A percentile compares a stretch with the other conserved stretches of the same genome.
These are phyloP conservation scores for Myiothlypis coronata DNA, from an alignment of 2,797 vertebrate genomes.

Conservation along the genomic window DNA sequence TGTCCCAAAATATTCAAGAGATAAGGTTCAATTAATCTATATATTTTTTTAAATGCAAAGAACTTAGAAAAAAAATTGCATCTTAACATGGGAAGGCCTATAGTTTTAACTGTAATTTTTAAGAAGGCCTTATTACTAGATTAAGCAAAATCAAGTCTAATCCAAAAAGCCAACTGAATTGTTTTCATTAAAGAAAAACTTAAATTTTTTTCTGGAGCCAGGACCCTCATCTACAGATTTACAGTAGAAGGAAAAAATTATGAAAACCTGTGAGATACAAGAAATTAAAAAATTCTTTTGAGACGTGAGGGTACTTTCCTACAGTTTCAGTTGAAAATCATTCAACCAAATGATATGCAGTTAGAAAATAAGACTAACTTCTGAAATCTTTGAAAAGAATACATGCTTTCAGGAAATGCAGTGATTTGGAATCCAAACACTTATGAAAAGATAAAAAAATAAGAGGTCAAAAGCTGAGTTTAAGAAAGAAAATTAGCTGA, in stretches of 20 bases:
- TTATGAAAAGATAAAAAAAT: neutral
- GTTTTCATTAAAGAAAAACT: neutral
- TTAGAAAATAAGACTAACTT: neutral
- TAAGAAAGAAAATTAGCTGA: neutral
- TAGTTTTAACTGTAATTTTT: neutral
- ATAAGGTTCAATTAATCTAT: neutral
- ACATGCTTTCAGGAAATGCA: neutral
- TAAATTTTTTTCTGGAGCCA: neutral
- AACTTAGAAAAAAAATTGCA: neutral
- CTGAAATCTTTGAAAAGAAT: neutral
- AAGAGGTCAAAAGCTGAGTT: neutral
- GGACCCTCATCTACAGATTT: neutral
- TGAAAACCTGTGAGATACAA: neutral
- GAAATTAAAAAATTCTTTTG: neutral
- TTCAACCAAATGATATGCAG: neutral
- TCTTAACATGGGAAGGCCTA: neutral
- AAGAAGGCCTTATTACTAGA: neutral
- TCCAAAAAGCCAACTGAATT: neutral
- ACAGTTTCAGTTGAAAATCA: neutral
- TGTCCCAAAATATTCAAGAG: neutral
- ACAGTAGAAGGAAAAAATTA: neutral
- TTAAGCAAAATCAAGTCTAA: neutral
- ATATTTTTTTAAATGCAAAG: neutral
- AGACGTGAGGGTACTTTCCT: neutral
- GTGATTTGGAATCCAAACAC: neutral